Evolutionary conservation across 2,797 vertebrate genomes (phyloP), one percentile per base, ranked within the genome.

Genomic region (Lepidocolaptes lacrymiger): DNA sequence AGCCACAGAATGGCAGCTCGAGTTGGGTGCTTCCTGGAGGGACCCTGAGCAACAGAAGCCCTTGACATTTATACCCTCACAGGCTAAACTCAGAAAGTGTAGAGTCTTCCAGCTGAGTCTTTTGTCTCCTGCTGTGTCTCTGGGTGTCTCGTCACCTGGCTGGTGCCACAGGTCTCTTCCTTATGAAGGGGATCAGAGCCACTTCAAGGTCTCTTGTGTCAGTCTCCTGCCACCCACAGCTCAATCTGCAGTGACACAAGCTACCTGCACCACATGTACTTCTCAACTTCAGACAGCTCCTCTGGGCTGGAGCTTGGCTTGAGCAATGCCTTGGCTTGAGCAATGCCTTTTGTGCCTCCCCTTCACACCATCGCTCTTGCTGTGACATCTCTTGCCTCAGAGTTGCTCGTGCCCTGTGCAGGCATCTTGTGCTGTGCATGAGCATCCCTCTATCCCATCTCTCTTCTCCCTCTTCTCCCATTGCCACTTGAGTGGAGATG

Each of bases 191-290:
- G 21, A 9, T 34, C 9, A 14, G 55, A 26, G 34, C 56, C 34
- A n/a, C 12, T 41, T 68, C 22, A 62, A 27, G 30, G 14, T 52
- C 46, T 59, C 37, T 37, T 59, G 24, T 14, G 17, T 34, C 19
- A 0, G 0, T 9, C 16, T 67, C 6, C 28, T 46, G 21, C n/a
- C 0, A 0, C 43, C 52, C n/a, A 30, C 37, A 54, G 61, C 14
- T 67, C 39, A 59, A 3, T 66, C 61, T 66, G 61, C n/a, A 39
- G 4, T 34, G 51, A 21, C 30, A 34, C 7, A 1, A 66, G 12
- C 9, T 59, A 27, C 14, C 48, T 80, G 44, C n/a, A 15, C 8
- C 67, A 12, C 51, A 34, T 39, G 9, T 52, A 39, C 19, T 71
- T 10, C 15, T 71, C n/a, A n/a, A 3, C 24, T 10, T 48, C 26